Conservation (phyloP, 2,888 invertebrate genomes). For the Luffia ferchaultella region DNA sequence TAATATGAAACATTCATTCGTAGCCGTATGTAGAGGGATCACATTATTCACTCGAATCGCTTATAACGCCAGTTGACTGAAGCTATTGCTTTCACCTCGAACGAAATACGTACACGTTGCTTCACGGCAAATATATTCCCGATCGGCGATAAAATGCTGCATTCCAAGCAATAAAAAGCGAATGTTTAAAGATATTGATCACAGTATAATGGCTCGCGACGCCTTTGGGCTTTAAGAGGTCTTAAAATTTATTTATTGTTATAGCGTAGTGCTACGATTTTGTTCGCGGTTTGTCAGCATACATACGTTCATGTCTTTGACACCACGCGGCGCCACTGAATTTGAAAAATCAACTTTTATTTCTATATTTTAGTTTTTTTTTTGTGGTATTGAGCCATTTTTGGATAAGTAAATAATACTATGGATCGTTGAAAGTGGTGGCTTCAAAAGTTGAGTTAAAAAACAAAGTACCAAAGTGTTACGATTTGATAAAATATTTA, state of each 20-base stretch:
- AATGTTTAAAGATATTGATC: background rate
- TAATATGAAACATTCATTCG: background rate
- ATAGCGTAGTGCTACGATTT: no score
- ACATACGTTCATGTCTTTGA: no score
- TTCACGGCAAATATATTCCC: background rate
- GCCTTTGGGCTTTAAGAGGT: background rate
- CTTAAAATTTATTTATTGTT: background rate
- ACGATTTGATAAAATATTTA: no score
- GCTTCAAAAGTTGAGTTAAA: no score
- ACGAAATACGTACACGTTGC: background rate
- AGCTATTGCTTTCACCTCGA: background rate
- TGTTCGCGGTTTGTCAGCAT: no score
- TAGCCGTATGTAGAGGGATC: background rate
- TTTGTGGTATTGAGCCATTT: no score
- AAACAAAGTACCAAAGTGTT: no score
- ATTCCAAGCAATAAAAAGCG: background rate
- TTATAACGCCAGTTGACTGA: background rate
- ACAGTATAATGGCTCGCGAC: background rate
- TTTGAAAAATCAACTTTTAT: no score
- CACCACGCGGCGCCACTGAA: no score
- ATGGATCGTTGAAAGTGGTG: no score
- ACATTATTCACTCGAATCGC: background rate
- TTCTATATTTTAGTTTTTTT: no score
- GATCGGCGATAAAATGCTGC: background rate
- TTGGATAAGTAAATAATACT: no score